phyloP scores from a whole-genome alignment of 1,140 invertebrate genomes.

The Drosophila ercepeae region DNA sequence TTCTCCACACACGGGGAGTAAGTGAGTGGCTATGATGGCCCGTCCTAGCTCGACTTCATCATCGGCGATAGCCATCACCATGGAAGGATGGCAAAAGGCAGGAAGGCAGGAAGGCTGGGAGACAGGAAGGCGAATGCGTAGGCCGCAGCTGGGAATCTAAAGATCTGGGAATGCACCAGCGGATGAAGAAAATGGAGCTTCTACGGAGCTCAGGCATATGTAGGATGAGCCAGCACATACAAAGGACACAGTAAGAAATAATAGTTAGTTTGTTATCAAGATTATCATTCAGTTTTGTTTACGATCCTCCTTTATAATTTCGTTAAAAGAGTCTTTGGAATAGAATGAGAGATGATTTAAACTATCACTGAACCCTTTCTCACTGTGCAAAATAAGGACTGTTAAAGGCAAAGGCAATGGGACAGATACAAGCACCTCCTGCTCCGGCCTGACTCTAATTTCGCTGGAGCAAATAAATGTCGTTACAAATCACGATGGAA shows the following conservation, averaged over 20 bases:
- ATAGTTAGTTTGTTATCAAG: not conserved
- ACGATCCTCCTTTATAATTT: too few species aligned
- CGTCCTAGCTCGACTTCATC: slow-evolving; percentile 40
- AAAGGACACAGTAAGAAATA: not conserved
- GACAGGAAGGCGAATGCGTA: slow-evolving; percentile 54
- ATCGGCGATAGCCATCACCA: slow-evolving; percentile 63
- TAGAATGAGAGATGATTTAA: not conserved
- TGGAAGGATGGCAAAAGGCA: slow-evolving; percentile 14
- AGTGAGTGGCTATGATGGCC: slow-evolving; percentile 53
- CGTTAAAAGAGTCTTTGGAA: not conserved
- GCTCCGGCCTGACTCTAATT: slow-evolving; percentile 62
- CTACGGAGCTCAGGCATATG: not conserved
- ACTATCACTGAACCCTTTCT: not conserved
- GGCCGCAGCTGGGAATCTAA: slow-evolving; percentile 45
- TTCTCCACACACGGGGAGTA: slow-evolving; percentile 26
- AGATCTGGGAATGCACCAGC: slow-evolving; percentile 29
- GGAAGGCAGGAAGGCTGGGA: slow-evolving; percentile 3
- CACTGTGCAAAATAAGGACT: slow-evolving; percentile 11
- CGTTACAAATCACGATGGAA: slow-evolving; percentile 82
- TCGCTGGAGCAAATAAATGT: slow-evolving; percentile 79
- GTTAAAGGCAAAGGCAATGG: slow-evolving; percentile 3
- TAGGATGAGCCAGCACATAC: slow-evolving; percentile 37
- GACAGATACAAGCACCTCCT: slow-evolving; percentile 20
- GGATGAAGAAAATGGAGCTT: slow-evolving; percentile 42
- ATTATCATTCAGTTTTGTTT: too few species aligned